Base-by-base conservation (phyloP, 2,113 vertebrate species). In the Lucifuga dentata region DNA sequence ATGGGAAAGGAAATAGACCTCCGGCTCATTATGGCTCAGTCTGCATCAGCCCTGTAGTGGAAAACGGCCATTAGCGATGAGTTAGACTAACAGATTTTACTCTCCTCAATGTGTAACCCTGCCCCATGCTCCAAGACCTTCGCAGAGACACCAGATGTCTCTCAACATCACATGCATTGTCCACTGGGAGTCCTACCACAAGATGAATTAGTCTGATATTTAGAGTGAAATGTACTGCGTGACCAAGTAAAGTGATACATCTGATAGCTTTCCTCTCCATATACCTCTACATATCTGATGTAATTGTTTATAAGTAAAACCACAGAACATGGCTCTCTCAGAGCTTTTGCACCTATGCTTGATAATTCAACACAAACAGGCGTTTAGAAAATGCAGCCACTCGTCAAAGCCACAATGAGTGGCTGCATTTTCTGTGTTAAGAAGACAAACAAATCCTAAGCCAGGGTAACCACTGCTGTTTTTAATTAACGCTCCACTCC, bases 401-500 rank as follows among this genome's bases (percentile, higher is more conserved):
- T n/a, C n/a, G n/a, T n/a, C n/a, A n/a, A n/a, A n/a, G n/a, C n/a
- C n/a, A n/a, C n/a, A n/a, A 90, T 88, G 80, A 88, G 90, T 76
- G 65, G 74, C 57, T 62, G 66, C 68, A 80, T 82, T 68, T 73
- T 86, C 67, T 33, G 21, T 48, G 51, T 84, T 78, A 87, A 83
- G 69, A 74, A 84, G 86, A 61, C 78, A 89, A 90, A 88, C 70
- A 86, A 50, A 32, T 6, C 81, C 74, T 41, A 76, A 80, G 76
- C 66, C 43, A 89, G 72, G 81, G 52, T 58, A 84, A 86, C 75
- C 76, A 46, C 73, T 50, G 80, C 85, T 81, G 83, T 63, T 90
- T 89, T 90, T 92, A 90, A 92, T 91, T 89, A 91, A 84, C 53
- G 64, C 53, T n/a, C 75, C 53, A n/a, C 75, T 51, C 73, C 68